Evolutionary conservation across 1,140 invertebrate species (phyloP), one percentile per base, ranked within the genome.

Genomic region (Lordiphosa collinella): DNA sequence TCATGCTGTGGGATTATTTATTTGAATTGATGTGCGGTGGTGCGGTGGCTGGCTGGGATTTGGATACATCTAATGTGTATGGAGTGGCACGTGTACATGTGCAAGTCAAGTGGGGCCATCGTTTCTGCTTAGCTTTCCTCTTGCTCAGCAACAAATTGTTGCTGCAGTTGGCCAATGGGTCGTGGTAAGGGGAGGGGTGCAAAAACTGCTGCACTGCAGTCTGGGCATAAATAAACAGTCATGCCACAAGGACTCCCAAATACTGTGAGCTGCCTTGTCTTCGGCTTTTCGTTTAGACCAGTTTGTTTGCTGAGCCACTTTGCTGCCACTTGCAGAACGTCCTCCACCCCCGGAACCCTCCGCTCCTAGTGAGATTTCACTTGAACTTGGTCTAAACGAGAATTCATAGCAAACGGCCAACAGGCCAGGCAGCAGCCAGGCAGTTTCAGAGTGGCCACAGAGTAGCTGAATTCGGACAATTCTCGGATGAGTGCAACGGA

Each of bases 1-100:
- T 80, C 62, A 82, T 82, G 78, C 78, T 80, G 22, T 76, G 76
- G 72, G 75, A 82, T 82, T 80, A 80, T 80, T 80, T 80, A 80
- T 80, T 80, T 80, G 71, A 80, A 80, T 75, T 82, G 76, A 80
- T 80, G 76, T 80, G 75, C 75, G 76, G 75, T 56, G 18, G 18
- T 38, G 9, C 35, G 22, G 41, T 47, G 63, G 18, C 44, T 66
- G 53, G 57, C 63, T 58, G 35, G 63, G 62, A 66, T 67, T 67
- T 67, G 67, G 50, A 51, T 57, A 9, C 11, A 48, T 18, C 9
- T 22, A 22, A 11, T 2, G 11, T 31, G 31, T 7, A 2, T 44
- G 16, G 16, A 16, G 11, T 41, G 11, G 22, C 2, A 1, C 7
- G 7, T 44, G 9, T 18, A 9, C 22, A 4, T 9, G 29, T 10